phyloP scores from a whole-genome alignment of 2,797 vertebrate species.

The Channallabes apus region DNA sequence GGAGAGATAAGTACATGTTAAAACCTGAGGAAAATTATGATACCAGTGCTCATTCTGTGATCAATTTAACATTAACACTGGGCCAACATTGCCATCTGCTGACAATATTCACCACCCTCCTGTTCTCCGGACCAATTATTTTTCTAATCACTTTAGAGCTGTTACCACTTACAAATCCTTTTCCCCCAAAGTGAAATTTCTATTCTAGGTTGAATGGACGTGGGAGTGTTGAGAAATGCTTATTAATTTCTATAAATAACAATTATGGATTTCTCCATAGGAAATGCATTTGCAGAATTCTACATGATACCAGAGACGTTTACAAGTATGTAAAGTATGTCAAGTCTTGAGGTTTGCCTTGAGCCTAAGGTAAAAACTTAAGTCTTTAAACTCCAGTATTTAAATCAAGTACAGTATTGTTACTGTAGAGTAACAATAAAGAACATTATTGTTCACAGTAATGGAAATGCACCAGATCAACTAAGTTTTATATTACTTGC shows the following conservation, averaged over 20 bases:
- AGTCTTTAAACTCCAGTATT: no score
- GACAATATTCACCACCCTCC: constrained; percentile 6
- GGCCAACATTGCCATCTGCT: constrained; percentile 55
- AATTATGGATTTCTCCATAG: not conserved
- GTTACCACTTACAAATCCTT: constrained; percentile 38
- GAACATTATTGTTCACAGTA: no score
- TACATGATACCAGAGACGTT: no score
- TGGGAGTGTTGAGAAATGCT: not conserved
- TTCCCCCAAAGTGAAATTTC: not conserved
- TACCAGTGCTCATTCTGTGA: constrained; percentile 1
- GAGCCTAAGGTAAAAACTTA: no score
- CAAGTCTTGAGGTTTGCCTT: no score
- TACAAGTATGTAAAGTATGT: no score
- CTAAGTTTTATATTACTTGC: no score
- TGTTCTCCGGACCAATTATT: not conserved
- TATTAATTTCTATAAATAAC: constrained; percentile 4
- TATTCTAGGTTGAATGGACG: not conserved
- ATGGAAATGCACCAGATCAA: no score
- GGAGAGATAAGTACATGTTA: constrained; percentile 26
- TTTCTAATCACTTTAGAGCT: not conserved
- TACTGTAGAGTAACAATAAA: no score
- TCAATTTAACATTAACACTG: constrained; percentile 3
- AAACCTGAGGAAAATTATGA: not conserved
- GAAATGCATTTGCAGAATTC: not conserved
- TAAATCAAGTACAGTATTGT: no score